These are phyloP conservation scores for Torymus auratus DNA, from an alignment of 2,888 invertebrate genomes.

Conservation along the genomic window DNA sequence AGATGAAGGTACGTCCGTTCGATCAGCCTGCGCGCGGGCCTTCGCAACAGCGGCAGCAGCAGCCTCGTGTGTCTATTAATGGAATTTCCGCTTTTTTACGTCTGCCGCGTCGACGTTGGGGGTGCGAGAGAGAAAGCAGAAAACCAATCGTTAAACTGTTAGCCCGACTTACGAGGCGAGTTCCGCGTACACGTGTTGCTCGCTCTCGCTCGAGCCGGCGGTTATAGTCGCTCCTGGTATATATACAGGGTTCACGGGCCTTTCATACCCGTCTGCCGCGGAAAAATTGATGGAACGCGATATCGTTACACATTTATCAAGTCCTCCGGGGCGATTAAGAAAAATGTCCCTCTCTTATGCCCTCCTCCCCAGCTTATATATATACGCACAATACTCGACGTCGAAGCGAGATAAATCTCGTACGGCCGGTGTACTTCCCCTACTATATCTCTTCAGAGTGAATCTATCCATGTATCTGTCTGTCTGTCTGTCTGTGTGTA, in stretches of 20 bases:
- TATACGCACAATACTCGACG: too few relatives aligned
- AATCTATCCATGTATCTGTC: too few relatives aligned
- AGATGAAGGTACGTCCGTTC: too few relatives aligned
- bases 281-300: constrained; percentile 13
- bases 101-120: background rate
- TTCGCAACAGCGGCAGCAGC: background rate
- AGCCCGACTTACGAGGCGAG: background rate
- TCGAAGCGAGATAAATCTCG: too few relatives aligned
- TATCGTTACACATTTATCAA: constrained; percentile 18
- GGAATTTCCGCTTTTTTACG: constrained; percentile 18
- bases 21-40: too few relatives aligned
- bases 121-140: background rate
- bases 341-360: constrained; percentile 6
- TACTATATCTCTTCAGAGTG: too few relatives aligned
- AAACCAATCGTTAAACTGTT: constrained; percentile 4
- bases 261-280: too few relatives aligned
- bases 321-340: constrained; percentile 7
- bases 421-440: too few relatives aligned
- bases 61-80: background rate
- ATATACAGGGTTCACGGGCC: too few relatives aligned
- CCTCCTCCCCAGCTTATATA: too few relatives aligned
- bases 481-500: too few relatives aligned
- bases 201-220: background rate
- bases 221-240: background rate
- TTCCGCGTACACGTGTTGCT: constrained; percentile 35